These are phyloP conservation scores for Columba janthina DNA, from an alignment of 2,113 vertebrate genomes.

Conservation along the genomic window DNA sequence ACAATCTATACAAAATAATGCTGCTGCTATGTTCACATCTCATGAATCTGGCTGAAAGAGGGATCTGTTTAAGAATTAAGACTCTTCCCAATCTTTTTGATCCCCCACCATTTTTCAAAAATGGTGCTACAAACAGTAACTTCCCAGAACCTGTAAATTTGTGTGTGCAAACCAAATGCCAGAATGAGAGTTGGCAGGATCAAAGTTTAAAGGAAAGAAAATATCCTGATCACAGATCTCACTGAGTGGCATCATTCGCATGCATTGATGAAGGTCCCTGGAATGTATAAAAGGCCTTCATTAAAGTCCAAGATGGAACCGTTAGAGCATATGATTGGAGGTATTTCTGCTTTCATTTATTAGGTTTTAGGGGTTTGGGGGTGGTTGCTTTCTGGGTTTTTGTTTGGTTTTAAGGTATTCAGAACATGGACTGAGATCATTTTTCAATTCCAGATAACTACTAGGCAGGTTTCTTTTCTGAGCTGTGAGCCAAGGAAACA, in stretches of 20 bases:
- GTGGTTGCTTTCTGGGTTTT: background rate
- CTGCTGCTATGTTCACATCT: background rate
- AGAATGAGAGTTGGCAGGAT: background rate
- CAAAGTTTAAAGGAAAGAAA: background rate
- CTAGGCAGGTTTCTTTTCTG: background rate
- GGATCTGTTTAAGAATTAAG: background rate
- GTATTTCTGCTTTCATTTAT: background rate
- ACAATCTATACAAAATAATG: background rate
- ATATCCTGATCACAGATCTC: background rate
- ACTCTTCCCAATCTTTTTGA: background rate
- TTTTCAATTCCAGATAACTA: background rate
- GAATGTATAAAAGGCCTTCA: background rate
- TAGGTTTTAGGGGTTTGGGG: background rate
- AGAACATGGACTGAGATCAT: background rate
- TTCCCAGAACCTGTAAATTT: background rate
- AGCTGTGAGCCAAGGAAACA: constrained; percentile 8
- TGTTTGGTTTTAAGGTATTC: background rate
- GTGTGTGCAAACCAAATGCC: background rate
- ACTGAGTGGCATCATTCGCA: background rate
- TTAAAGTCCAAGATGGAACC: background rate
- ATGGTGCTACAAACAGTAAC: background rate
- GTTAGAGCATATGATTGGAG: background rate
- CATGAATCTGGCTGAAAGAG: background rate
- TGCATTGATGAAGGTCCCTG: background rate
- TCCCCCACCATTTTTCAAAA: background rate